Percentiles rank a stretch among this genome's conserved stretches.
Evolutionary conservation across 1,140 invertebrate species (phyloP).

Genomic region (Drosophila watanabei): DNA sequence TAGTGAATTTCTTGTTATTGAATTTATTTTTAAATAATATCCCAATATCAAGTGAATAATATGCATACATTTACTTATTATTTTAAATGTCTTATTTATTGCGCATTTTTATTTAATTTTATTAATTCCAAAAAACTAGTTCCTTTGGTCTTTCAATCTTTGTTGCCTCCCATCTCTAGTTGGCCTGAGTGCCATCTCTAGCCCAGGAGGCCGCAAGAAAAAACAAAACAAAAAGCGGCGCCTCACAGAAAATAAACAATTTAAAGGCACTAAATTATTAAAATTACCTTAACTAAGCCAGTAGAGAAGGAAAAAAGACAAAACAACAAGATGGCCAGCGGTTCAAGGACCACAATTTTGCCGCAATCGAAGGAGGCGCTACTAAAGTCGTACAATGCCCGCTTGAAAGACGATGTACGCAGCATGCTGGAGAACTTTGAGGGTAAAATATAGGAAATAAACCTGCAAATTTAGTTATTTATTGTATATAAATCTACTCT

Average conservation of each 20-base stretch:
- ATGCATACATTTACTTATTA: not conserved
- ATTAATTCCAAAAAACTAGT: not conserved
- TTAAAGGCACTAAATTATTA: not conserved
- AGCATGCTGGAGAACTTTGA: conserved; percentile 98
- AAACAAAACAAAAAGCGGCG: conserved; percentile 9
- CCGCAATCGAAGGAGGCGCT: conserved; percentile 97
- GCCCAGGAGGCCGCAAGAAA: not conserved
- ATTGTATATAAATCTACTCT: not conserved
- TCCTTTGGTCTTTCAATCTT: not conserved
- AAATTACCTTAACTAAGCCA: not conserved
- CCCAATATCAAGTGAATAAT: not conserved
- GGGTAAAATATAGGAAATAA: conserved; percentile 87
- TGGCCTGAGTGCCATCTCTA: not conserved
- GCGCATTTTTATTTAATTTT: not conserved
- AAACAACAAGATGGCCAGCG: conserved; percentile 56
- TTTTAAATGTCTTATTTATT: not conserved
- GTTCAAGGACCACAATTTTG: conserved; percentile 86
- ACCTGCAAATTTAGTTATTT: conserved; percentile 8
- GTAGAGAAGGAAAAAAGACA: not conserved
- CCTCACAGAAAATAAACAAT: not conserved
- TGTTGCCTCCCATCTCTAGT: not conserved
- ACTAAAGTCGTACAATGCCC: conserved; percentile 96
- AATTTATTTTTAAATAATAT: not conserved
- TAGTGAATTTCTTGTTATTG: not conserved
- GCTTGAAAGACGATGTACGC: conserved; percentile 97